Base-by-base conservation (phyloP, 64 coral and sea anemone species). In the Cladopsammia gracilis region DNA sequence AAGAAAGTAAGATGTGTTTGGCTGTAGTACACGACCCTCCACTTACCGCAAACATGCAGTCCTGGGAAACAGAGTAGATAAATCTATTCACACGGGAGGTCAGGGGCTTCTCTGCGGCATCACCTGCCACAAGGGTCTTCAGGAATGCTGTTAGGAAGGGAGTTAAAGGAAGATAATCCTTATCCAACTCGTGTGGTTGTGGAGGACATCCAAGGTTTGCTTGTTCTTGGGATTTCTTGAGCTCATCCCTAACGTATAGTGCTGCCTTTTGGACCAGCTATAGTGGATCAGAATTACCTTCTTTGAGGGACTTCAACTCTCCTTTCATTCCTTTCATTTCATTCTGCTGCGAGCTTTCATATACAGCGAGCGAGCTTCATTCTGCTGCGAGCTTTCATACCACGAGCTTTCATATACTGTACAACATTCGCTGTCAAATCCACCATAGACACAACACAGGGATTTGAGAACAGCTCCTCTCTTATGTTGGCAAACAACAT, bases 401-500 rank as follows among this genome's bases (percentile, higher is more conserved):
- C n/a, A n/a, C n/a, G n/a, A n/a, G n/a, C n/a, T n/a, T n/a, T n/a
- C n/a, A n/a, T n/a, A n/a, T n/a, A n/a, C n/a, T n/a, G n/a, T n/a
- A 34, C 56, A 58, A 81, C 51, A 19, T 25, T 81, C 5, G 20
- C 77, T 18, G 77, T 81, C 50, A 81, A 43, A 13, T 53, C 42
- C 10, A 60, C 54, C 77, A 60, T 81, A 18, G 77, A 58, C 54
- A 58, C 43, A 53, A 81, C 19, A 25, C 51, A 18, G 25, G 77
- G 52, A 58, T 60, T 48, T 58, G 25, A 18, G 58, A 60, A 81
- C 77, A 81, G 23, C 16, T 81, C 46, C 19, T 53, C 58, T 22
- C 76, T 46, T 52, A 81, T 60, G 58, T 81, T 52, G 10, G 53
- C n/a, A 58, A 81, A 81, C 53, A 60, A 51, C 76, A 81, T 81